phyloP scores from a whole-genome alignment of 2,113 vertebrate genomes.

The Arvicanthis niloticus region DNA sequence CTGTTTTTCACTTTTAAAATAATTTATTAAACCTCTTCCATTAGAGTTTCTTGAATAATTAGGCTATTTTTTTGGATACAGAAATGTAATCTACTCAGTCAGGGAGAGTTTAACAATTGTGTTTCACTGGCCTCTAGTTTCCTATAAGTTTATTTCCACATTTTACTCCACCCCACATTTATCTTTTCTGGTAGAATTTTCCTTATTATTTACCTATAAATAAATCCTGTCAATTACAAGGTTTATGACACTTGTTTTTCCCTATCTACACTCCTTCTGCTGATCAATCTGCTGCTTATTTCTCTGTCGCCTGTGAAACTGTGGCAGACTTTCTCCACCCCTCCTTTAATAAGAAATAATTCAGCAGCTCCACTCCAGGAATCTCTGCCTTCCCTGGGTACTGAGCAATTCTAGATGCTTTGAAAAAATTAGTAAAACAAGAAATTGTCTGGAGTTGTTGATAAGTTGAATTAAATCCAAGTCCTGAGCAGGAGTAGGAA shows the following conservation, averaged over 20 bases:
- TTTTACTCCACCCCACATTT: neutral
- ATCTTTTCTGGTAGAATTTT: constrained; percentile 37
- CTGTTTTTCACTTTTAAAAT: neutral
- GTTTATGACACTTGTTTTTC: neutral
- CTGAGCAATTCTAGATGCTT: neutral
- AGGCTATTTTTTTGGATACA: neutral
- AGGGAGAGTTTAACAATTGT: neutral
- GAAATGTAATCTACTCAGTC: neutral
- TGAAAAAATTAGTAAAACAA: neutral
- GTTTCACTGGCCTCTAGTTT: constrained; percentile 16
- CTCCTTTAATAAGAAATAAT: neutral
- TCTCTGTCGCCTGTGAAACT: neutral
- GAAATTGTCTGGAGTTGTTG: neutral
- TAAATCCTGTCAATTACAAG: neutral
- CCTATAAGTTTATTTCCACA: neutral
- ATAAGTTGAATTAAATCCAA: neutral
- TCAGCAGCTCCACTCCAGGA: neutral
- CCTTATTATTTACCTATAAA: neutral
- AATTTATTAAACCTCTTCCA: neutral
- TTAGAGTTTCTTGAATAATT: neutral
- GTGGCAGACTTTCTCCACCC: neutral
- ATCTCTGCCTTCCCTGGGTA: neutral
- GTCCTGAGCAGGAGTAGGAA: neutral
- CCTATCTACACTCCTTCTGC: neutral
- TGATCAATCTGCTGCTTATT: neutral